phyloP scores from a whole-genome alignment of 2,888 invertebrate genomes.

The Drosophila atripex region DNA sequence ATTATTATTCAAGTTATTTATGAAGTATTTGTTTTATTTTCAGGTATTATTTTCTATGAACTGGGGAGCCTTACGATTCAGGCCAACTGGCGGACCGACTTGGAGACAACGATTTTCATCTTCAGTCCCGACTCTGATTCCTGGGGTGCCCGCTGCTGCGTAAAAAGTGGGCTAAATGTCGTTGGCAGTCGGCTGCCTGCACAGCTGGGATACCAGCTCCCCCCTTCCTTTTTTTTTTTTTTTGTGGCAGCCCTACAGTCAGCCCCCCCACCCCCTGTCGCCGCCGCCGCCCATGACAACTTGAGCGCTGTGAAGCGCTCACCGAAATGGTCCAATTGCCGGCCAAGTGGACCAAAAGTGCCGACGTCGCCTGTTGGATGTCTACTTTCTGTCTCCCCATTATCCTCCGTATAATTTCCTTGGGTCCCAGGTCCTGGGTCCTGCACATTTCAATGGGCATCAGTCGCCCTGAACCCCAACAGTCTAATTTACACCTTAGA shows the following conservation, averaged over 20 bases:
- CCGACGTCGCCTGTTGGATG: slow-evolving; percentile 44
- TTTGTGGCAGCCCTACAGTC: too few species aligned
- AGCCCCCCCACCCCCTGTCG: too few species aligned
- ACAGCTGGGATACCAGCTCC: slow-evolving; percentile 22
- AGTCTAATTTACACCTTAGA: background rate
- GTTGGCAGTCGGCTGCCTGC: slow-evolving; percentile 40
- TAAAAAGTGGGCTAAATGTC: slow-evolving; percentile 54
- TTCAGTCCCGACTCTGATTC: slow-evolving; percentile 18
- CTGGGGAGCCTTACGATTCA: background rate
- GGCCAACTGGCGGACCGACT: background rate
- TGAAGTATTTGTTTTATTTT: too few species aligned
- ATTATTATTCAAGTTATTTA: too few species aligned
- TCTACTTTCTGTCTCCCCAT: slow-evolving; percentile 19
- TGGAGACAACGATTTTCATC: slow-evolving; percentile 3
- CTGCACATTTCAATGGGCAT: background rate
- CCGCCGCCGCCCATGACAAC: slow-evolving; percentile 19
- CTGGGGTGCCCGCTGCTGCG: slow-evolving; percentile 40
- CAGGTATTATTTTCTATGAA: too few species aligned
- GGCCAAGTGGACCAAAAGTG: slow-evolving; percentile 48
- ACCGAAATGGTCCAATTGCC: slow-evolving; percentile 50
- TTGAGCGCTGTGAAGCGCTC: slow-evolving; percentile 45
- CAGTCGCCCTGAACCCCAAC: background rate
- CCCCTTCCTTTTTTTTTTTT: background rate
- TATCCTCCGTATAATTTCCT: background rate
- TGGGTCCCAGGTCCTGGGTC: background rate